Evolutionary conservation across 2,797 vertebrate genomes (phyloP).

Genomic region (Paramormyrops hopkinsi): DNA sequence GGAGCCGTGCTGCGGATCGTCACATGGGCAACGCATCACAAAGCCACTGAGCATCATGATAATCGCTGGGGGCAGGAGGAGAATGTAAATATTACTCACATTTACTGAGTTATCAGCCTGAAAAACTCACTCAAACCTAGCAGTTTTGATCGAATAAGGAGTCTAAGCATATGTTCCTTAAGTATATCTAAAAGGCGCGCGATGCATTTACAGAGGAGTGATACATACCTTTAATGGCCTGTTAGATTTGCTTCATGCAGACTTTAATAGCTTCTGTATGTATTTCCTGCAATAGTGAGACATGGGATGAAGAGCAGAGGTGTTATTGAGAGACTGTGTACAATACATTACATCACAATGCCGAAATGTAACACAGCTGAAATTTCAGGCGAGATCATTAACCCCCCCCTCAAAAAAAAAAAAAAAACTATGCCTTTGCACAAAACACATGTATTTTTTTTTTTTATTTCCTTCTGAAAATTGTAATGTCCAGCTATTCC

Average conservation of each 20-base stretch:
- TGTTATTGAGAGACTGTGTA: background rate
- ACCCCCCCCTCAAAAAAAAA: background rate
- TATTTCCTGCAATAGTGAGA: background rate
- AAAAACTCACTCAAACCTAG: background rate
- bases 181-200: background rate
- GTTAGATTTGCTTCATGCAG: background rate
- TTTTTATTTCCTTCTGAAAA: background rate
- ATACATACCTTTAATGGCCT: background rate
- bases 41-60: background rate
- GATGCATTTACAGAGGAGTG: background rate
- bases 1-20: background rate
- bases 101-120: background rate
- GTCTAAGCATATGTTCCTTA: background rate
- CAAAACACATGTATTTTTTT: background rate
- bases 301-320: background rate
- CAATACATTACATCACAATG: background rate
- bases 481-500: background rate
- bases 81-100: background rate
- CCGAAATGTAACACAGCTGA: background rate
- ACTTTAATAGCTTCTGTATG: background rate
- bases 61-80: background rate
- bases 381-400: background rate
- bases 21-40: background rate
- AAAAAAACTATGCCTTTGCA: background rate
- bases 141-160: background rate